Evolutionary conservation across 2,888 invertebrate species (phyloP), one percentile per base, ranked within the genome.

Genomic region (Spilarctia lutea): DNA sequence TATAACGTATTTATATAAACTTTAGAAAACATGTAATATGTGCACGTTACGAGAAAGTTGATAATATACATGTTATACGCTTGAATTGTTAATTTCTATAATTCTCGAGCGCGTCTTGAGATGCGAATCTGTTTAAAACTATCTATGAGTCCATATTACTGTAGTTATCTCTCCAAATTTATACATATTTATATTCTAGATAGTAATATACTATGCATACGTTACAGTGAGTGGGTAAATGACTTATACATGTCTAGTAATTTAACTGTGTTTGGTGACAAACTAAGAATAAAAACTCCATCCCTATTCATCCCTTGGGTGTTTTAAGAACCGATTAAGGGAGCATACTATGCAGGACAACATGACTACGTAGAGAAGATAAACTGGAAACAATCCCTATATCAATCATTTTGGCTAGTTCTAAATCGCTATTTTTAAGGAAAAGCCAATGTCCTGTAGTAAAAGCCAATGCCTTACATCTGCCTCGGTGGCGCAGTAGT

Each of bases 21-120:
- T 70, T 56, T 56, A 52, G 56, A 56, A 8, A 16, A 63, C 7
- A 11, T 30, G 63, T 63, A 70, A 56, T 70, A 56, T 70, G 10
- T 27, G 69, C 33, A 16, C 35, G 35, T 27, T 60, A 18, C 27
- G 56, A 27, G 69, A 70, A 70, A 30, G 72, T 71, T 48, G 20
- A 67, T 71, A 42, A 69, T n/a, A n/a, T 70, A 70, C 69, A 11
- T 56, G n/a, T 56, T 56, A 18, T 60, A 70, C 60, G 69, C 69
- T 67, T 69, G 45, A n/a, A 68, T n/a, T 73, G 71, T 63, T 71
- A 63, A 71, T 65, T 63, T 71, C 56, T 70, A 60, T 56, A 60
- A 60, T 60, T 27, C 35, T 39, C 60, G 30, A 70, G 56, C 60
- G 18, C 56, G n/a, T 39, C 69, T 33, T 39, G 35, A 33, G 35